A percentile compares a stretch with the other conserved stretches of the same genome.
Evolutionary conservation across 2,888 invertebrate genomes (phyloP).

Genomic region (Lissocephala sabroskyi): DNA sequence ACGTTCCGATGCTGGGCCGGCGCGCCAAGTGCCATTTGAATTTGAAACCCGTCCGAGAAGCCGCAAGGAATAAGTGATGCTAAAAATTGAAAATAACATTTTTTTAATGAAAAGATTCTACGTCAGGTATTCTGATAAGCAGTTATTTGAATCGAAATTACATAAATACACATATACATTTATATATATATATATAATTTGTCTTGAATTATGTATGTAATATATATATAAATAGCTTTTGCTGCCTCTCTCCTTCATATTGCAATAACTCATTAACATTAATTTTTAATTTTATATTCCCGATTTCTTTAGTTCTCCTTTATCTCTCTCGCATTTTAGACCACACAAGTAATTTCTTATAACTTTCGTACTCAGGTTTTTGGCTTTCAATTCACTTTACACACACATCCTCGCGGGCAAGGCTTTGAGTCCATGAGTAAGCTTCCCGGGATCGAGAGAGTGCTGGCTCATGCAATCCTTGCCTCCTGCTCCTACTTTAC

Average conservation of each 20-base stretch:
- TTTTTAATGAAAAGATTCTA: constrained; percentile 65
- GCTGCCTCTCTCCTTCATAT: constrained; percentile 36
- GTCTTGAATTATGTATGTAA: constrained; percentile 6
- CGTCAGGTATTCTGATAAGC: constrained; percentile 71
- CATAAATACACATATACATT: constrained; percentile 44
- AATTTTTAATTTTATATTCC: constrained; percentile 22
- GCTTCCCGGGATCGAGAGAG: too few relatives aligned
- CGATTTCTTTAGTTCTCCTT: constrained; percentile 13
- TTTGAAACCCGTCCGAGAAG: too few relatives aligned
- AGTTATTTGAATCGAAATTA: constrained; percentile 62
- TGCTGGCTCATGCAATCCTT: constrained; percentile 18
- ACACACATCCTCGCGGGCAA: too few relatives aligned
- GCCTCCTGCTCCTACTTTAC: constrained; percentile 6
- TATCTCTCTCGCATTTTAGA: constrained; percentile 10
- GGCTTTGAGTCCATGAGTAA: too few relatives aligned
- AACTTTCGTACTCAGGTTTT: constrained; percentile 21
- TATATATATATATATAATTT: constrained; percentile 19
- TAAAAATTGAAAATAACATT: too few relatives aligned
- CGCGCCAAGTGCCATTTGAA: too few relatives aligned
- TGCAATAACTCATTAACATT: constrained; percentile 42
- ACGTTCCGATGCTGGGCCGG: too few relatives aligned
- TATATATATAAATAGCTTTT: constrained; percentile 37
- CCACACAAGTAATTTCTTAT: constrained; percentile 14
- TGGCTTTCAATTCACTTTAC: constrained; percentile 5
- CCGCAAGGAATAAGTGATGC: too few relatives aligned